phyloP scores from a whole-genome alignment of 2,113 vertebrate species.

The Pionites leucogaster region DNA sequence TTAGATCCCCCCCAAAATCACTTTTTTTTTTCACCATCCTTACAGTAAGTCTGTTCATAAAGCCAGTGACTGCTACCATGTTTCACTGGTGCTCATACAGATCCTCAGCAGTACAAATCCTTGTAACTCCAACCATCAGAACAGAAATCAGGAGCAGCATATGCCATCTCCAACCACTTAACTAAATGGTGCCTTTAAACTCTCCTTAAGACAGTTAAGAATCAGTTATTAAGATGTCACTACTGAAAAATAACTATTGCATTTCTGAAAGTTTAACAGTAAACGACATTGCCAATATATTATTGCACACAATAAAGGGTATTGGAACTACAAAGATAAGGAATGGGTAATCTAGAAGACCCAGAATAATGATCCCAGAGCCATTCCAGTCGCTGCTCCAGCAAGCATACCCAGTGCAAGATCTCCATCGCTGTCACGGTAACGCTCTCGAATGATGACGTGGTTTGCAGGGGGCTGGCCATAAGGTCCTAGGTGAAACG shows the following conservation, averaged over 20 bases:
- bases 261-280: constrained; percentile 63
- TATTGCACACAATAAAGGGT: constrained; percentile 66
- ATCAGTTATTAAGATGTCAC: constrained; percentile 53
- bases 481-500: constrained; percentile 75
- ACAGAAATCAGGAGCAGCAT: constrained; percentile 11
- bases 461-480: constrained; percentile 81
- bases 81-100: constrained; percentile 1
- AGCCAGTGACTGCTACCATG: neutral
- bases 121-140: neutral
- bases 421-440: constrained; percentile 83
- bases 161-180: neutral
- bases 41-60: neutral
- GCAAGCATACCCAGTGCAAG: constrained; percentile 91
- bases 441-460: constrained; percentile 86
- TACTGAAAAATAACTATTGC: constrained; percentile 65
- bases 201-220: constrained; percentile 31
- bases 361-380: constrained; percentile 92
- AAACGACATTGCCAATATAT: constrained; percentile 69
- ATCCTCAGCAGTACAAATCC: neutral
- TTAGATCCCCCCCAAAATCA: neutral
- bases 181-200: constrained; percentile 24
- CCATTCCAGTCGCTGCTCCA: constrained; percentile 92
- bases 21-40: neutral
- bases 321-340: constrained; percentile 58
- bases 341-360: constrained; percentile 81